phyloP scores from a whole-genome alignment of 2,113 vertebrate genomes.

The Ictalurus furcatus region DNA sequence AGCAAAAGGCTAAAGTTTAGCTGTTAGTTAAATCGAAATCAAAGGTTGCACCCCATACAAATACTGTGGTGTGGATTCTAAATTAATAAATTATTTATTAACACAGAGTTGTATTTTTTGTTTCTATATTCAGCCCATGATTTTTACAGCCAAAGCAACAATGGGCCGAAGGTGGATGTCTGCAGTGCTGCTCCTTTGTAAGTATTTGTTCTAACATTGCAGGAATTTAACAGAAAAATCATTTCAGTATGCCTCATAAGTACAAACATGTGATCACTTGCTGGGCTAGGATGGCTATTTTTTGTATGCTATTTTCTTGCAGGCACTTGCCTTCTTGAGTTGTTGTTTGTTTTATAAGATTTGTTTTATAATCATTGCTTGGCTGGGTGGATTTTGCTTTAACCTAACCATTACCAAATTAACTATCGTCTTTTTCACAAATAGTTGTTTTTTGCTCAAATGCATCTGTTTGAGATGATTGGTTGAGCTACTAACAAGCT shows the following conservation, averaged over 20 bases:
- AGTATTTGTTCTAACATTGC: constrained; percentile 45
- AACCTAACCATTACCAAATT: neutral
- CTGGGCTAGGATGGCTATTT: constrained; percentile 31
- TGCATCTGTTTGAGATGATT: neutral
- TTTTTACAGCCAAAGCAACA: constrained; percentile 18
- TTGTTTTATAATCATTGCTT: constrained; percentile 21
- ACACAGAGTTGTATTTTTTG: neutral
- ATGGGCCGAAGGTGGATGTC: constrained; percentile 6
- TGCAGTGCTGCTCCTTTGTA: constrained; percentile 43
- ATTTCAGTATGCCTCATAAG: constrained; percentile 14
- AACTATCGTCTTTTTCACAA: neutral
- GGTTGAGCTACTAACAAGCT: neutral
- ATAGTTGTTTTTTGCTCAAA: neutral
- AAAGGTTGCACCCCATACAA: neutral
- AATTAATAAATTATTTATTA: neutral
- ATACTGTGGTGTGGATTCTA: neutral
- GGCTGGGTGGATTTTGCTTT: neutral
- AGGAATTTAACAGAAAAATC: constrained; percentile 38
- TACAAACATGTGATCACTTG: constrained; percentile 56
- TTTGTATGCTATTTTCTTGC: constrained; percentile 45
- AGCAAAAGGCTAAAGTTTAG: neutral
- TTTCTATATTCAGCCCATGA: neutral
- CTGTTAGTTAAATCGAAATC: neutral
- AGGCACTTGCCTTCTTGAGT: constrained; percentile 47
- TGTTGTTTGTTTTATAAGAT: neutral